A percentile compares a stretch with the other conserved stretches of the same genome.
Evolutionary conservation across 2,888 invertebrate genomes (phyloP).

Genomic region (Hedya salicella): DNA sequence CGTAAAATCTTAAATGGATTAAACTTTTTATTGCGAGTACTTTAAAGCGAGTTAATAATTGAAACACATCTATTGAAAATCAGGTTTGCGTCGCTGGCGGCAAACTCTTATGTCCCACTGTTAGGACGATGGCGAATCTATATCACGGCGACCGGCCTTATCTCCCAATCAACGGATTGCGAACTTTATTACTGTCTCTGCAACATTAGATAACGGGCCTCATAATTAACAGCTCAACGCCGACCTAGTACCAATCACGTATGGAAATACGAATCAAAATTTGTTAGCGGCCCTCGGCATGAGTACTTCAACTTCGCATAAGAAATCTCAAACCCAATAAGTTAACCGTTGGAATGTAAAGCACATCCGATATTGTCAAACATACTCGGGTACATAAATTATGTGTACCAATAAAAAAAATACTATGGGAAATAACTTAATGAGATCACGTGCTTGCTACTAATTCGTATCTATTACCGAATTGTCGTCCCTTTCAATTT

Average conservation of each 20-base stretch:
- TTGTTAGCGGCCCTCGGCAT: neutral
- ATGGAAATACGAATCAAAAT: constrained; percentile 12
- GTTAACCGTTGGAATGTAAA: constrained; percentile 23
- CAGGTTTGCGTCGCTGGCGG: constrained; percentile 57
- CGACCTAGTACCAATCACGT: neutral
- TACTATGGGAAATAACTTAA: constrained; percentile 5
- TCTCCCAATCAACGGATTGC: constrained; percentile 52
- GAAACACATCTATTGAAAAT: constrained; percentile 62
- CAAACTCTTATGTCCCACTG: constrained; percentile 28
- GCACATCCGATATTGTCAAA: constrained; percentile 34
- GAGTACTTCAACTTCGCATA: constrained; percentile 11
- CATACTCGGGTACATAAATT: constrained; percentile 13
- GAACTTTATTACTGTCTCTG: constrained; percentile 52
- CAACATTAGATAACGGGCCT: constrained; percentile 27
- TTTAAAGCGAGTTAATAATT: constrained; percentile 67
- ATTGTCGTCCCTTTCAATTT: constrained; percentile 42
- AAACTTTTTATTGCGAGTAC: constrained; percentile 60
- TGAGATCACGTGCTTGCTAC: constrained; percentile 27
- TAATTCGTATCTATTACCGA: constrained; percentile 18
- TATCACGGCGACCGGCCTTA: constrained; percentile 51
- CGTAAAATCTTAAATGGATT: constrained; percentile 64
- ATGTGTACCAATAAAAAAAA: constrained; percentile 14
- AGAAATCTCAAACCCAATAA: neutral
- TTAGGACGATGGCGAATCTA: constrained; percentile 41
- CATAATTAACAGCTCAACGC: constrained; percentile 39